These are phyloP conservation scores for Macaria notata DNA, from an alignment of 2,888 invertebrate species.

Conservation along the genomic window DNA sequence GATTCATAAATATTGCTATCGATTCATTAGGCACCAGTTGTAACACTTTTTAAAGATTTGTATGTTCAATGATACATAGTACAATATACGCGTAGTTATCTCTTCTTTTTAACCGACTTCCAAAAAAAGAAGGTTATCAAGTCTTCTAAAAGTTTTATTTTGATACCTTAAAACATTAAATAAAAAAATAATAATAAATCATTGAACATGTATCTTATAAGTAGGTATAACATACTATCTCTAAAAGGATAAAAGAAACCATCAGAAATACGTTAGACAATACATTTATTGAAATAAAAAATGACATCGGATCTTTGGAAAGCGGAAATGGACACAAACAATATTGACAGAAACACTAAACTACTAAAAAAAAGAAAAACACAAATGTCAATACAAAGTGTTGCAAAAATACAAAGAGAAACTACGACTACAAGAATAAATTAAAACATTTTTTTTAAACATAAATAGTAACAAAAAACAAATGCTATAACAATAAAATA, in stretches of 20 bases:
- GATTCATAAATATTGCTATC: too few relatives aligned
- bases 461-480: constrained; percentile 77
- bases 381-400: constrained; percentile 62
- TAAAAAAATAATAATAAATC: not conserved
- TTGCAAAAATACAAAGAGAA: constrained; percentile 57
- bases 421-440: constrained; percentile 74
- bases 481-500: constrained; percentile 72
- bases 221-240: constrained; percentile 2
- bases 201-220: not conserved
- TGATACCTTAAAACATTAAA: too few relatives aligned
- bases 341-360: constrained; percentile 79
- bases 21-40: too few relatives aligned
- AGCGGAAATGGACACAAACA: constrained; percentile 72
- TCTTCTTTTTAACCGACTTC: too few relatives aligned
- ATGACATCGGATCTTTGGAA: constrained; percentile 76
- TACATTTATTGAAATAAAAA: constrained; percentile 82
- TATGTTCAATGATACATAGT: too few relatives aligned
- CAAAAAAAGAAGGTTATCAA: too few relatives aligned
- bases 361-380: constrained; percentile 64
- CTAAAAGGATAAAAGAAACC: constrained; percentile 46
- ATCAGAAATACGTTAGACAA: constrained; percentile 52
- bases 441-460: constrained; percentile 72
- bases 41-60: too few relatives aligned
- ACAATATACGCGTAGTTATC: too few relatives aligned
- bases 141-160: too few relatives aligned